Conservation (phyloP, 2,113 vertebrate genomes). For the Canis aureus region DNA sequence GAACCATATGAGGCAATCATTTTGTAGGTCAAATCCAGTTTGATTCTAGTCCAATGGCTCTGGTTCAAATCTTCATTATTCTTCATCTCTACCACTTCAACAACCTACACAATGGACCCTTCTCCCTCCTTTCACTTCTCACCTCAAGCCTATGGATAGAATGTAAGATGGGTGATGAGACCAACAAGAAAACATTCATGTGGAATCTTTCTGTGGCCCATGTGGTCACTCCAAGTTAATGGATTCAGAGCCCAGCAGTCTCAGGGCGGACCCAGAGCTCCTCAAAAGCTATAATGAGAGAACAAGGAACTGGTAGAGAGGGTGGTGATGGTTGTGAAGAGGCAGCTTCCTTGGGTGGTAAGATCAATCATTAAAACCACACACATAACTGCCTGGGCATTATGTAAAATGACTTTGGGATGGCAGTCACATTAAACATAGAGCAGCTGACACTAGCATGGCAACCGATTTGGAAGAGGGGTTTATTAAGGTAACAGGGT, state of each 20-base stretch:
- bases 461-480: background rate
- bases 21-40: background rate
- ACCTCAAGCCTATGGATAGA: background rate
- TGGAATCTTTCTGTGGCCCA: background rate
- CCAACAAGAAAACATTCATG: background rate
- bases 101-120: background rate
- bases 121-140: background rate
- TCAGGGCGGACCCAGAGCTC: background rate
- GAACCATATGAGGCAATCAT: background rate
- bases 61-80: background rate
- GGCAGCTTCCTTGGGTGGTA: background rate
- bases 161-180: background rate
- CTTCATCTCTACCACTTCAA: background rate
- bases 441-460: background rate
- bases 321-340: background rate
- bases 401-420: background rate
- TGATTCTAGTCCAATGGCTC: background rate
- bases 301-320: background rate
- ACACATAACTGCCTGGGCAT: background rate
- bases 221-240: background rate
- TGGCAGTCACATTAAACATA: background rate
- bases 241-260: background rate
- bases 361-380: background rate
- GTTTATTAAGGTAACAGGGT: background rate
- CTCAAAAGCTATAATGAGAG: background rate